Base-by-base conservation (phyloP, 2,113 vertebrate species). In the Enhydra lutris region DNA sequence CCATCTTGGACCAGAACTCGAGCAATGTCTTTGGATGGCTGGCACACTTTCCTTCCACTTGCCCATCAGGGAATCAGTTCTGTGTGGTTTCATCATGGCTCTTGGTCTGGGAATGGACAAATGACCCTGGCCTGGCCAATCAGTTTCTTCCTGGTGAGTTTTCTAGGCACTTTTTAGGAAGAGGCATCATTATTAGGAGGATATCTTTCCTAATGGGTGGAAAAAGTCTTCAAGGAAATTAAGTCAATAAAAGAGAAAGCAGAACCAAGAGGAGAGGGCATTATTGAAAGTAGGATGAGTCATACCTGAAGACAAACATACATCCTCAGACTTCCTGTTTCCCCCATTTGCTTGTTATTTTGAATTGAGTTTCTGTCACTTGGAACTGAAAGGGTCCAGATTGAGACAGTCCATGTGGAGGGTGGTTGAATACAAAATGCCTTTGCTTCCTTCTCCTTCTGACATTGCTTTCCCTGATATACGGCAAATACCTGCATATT, bases 41-140 rank as follows among this genome's bases (percentile, higher is more conserved):
- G 8, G 23, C 18, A 15, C 14, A 14, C 1, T 20, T 31, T 9
- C 11, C 4, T 7, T 26, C 79, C 4, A 1, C 17, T 52, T 2
- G 0, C 6, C 17, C 9, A 50, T 52, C 71, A 59, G 47, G 74
- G 12, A n/a, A 26, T 59, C 47, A 36, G 34, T 10, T 52, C 55
- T 26, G 1, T 7, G 7, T 29, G 39, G 23, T 15, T 67, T 45
- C 23, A 29, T 11, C 7, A 21, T 23, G 15, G 9, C 39, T 57
- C 3, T 50, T n/a, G 21, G 34, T 36, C 2, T 6, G 13, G 21
- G 21, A 36, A 18, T 73, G 45, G 15, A 12, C 42, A 57, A 6
- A 21, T 0, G 8, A 17, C 12, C 24, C 47, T 12, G 18, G 29
- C 8, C 45, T 47, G 50, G 63, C 26, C 17, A 71, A 12, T 82